These are phyloP conservation scores for Chloroceryle aenea DNA, from an alignment of 2,113 vertebrate species.

Conservation along the genomic window DNA sequence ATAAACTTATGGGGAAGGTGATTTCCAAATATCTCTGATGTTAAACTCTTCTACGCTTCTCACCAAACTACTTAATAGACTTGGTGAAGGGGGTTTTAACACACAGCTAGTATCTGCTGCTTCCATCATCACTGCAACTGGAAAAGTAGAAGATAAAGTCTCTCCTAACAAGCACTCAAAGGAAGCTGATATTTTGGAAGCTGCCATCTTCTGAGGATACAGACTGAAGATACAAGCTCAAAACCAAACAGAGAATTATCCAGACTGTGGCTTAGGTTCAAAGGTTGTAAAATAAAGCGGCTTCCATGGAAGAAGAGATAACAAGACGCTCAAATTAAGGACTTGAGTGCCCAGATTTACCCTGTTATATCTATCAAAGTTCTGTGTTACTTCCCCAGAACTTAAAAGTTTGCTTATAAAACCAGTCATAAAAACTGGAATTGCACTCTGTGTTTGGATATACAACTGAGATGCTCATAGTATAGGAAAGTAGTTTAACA, in stretches of 20 bases:
- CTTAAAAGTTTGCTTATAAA: neutral
- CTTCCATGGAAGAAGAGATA: neutral
- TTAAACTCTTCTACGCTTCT: neutral
- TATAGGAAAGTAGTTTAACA: neutral
- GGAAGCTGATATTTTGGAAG: neutral
- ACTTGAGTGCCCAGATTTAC: neutral
- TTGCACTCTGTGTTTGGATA: neutral
- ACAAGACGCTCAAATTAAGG: neutral
- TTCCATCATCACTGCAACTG: neutral
- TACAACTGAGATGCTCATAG: neutral
- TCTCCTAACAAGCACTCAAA: neutral
- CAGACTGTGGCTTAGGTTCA: neutral
- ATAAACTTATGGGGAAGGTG: neutral
- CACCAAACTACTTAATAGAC: neutral
- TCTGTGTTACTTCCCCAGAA: neutral
- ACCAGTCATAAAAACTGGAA: neutral
- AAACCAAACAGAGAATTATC: neutral
- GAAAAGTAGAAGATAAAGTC: neutral
- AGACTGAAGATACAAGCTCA: neutral
- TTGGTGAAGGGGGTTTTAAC: neutral
- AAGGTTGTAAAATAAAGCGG: neutral
- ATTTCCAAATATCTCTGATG: neutral
- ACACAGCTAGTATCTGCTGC: neutral
- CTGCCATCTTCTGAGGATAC: neutral
- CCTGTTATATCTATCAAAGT: neutral